Base-by-base conservation (phyloP, 2,888 invertebrate species). In the Acrobasis consociella region DNA sequence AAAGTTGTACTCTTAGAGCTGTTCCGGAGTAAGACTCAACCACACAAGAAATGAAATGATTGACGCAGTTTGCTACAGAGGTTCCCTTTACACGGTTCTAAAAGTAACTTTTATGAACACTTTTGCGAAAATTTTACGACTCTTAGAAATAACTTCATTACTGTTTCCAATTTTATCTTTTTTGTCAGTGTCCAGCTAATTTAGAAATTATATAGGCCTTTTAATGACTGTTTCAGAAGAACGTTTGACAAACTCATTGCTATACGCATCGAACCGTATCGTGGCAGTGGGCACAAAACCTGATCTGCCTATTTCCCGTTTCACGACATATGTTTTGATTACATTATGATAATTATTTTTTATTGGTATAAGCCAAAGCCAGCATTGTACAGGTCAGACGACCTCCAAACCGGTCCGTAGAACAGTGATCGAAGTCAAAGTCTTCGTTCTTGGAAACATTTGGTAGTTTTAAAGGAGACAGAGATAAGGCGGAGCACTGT, bases 61-160 rank as follows among this genome's bases (percentile, higher is more conserved):
- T 55, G 55, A 81, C 79, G 77, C 71, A 75, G 70, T 79, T 77
- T 71, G 74, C 72, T 69, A 72, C 70, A 74, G 68, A 70, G 70
- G 71, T 69, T 73, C 74, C 79, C 73, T 77, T 73, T 72, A 71
- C 71, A 72, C 67, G 69, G 72, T 75, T 72, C 71, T 76, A 72
- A 77, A 76, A 75, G 64, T 39, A 38, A 58, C 46, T 58, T 56
- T 58, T 58, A 49, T 58, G 42, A 49, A n/a, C 49, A 46, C 58
- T 58, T 58, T 70, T 76, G 67, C 67, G 69, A 75, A 75, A 75
- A 74, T 74, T 77, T 79, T 72, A 77, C 68, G 73, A 72, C 61
- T 68, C 61, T 67, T 71, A 75, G 64, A 73, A 75, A 72, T 75
- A 77, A 75, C 49, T 71, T 72, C 67, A 74, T 73, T 70, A 74